phyloP scores from a whole-genome alignment of 1,140 invertebrate species.

The Drosophila pseudoananassae region DNA sequence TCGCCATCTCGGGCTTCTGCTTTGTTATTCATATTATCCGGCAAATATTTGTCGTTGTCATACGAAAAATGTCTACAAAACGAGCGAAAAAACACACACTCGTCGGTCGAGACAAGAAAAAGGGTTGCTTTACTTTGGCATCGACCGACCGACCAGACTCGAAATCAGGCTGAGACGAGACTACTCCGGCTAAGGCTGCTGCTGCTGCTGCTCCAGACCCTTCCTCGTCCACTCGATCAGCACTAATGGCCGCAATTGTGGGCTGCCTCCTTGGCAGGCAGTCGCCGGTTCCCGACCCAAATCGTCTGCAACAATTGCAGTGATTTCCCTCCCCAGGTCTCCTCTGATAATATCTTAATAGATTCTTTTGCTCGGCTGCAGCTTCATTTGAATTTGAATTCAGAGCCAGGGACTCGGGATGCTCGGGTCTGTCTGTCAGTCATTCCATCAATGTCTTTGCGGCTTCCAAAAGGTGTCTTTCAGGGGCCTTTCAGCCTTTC shows the following conservation, averaged over 20 bases:
- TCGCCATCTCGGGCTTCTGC: conserved; percentile 46
- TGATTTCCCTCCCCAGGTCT: conserved; percentile 47
- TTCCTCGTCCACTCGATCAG: conserved; percentile 19
- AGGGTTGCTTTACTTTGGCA: conserved; percentile 71
- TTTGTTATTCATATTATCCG: conserved; percentile 82
- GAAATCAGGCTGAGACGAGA: conserved; percentile 17
- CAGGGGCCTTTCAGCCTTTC: conserved; percentile 13
- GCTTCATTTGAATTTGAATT: conserved; percentile 78
- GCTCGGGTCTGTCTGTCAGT: conserved; percentile 29
- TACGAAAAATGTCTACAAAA: conserved; percentile 77
- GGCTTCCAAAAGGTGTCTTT: conserved; percentile 24
- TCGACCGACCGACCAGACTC: conserved; percentile 21
- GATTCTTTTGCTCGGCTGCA: conserved; percentile 66
- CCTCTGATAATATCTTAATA: conserved; percentile 78
- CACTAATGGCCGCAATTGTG: conserved; percentile 80
- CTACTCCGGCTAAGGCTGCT: conserved; percentile 1
- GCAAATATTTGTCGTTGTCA: conserved; percentile 82
- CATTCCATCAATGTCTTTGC: conserved; percentile 63
- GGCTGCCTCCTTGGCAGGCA: conserved; percentile 25
- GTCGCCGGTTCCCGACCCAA: conserved; percentile 60
- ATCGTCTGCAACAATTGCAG: conserved; percentile 75
- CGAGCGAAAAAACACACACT: conserved; percentile 17
- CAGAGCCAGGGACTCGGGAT: conserved; percentile 23
- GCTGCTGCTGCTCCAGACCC: background rate
- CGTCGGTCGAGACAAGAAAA: conserved; percentile 41